Evolutionary conservation across 2,797 vertebrate genomes (phyloP).

Genomic region (Triplophysa bombifrons): DNA sequence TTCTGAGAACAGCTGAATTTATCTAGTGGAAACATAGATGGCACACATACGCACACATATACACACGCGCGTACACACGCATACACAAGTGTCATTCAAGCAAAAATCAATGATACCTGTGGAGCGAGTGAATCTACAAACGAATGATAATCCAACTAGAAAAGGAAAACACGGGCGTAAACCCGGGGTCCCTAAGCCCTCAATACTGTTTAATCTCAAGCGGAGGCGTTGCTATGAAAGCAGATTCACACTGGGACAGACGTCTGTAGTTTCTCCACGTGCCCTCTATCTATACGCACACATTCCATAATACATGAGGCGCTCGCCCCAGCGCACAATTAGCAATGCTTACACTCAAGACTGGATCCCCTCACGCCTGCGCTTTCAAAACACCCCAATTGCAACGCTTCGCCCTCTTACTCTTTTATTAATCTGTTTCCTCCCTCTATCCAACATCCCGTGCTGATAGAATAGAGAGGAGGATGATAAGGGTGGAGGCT

Average conservation of each 20-base stretch:
- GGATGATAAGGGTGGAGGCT: not conserved
- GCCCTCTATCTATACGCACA: constrained; percentile 4
- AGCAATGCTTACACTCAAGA: not conserved
- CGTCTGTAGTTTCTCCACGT: constrained; percentile 15
- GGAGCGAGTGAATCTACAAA: constrained; percentile 12
- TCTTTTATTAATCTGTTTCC: constrained; percentile 32
- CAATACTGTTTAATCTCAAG: not conserved
- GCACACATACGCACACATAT: constrained; percentile 9
- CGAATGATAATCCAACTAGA: constrained; percentile 24
- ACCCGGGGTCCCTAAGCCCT: not conserved
- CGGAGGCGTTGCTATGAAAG: not conserved
- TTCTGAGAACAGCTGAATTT: too few species aligned
- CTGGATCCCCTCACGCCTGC: not conserved
- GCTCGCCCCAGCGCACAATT: constrained; percentile 1
- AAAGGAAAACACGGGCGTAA: not conserved
- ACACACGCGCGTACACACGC: not conserved
- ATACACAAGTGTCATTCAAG: constrained; percentile 21
- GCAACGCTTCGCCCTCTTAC: not conserved
- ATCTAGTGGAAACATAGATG: not conserved
- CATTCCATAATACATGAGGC: constrained; percentile 4
- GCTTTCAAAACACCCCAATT: not conserved
- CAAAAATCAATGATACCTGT: constrained; percentile 30
- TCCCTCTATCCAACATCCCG: constrained; percentile 57
- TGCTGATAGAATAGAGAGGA: constrained; percentile 36
- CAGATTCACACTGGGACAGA: not conserved